Evolutionary conservation across 1,140 invertebrate genomes (phyloP).

Genomic region (Drosophila suzukii): DNA sequence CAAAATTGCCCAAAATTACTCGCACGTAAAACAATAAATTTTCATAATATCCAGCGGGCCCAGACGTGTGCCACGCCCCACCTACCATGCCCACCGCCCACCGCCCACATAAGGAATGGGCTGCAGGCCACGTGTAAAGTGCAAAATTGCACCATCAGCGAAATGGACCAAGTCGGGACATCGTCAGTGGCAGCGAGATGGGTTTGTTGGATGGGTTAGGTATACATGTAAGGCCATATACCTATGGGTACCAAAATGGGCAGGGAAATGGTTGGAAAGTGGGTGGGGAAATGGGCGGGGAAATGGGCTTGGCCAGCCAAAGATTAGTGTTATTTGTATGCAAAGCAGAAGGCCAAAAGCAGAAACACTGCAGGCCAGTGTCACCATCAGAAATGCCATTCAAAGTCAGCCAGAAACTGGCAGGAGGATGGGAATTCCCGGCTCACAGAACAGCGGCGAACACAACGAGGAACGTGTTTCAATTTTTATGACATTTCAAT

Average conservation of each 20-base stretch:
- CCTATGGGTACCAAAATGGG: conserved; percentile 5
- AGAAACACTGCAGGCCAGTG: conserved; percentile 37
- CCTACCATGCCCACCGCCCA: no score
- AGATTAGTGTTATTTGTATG: conserved; percentile 81
- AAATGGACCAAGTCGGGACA: conserved; percentile 38
- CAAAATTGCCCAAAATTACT: conserved; percentile 64
- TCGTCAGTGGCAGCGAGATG: conserved; percentile 27
- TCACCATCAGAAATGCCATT: conserved; percentile 61
- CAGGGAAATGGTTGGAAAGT: conserved; percentile 13
- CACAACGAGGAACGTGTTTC: conserved; percentile 70
- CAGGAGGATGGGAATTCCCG: neutral
- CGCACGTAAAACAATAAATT: conserved; percentile 79
- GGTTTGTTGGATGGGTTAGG: neutral
- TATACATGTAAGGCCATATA: neutral
- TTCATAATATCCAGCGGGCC: conserved; percentile 57
- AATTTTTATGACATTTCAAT: conserved; percentile 83
- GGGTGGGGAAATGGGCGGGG: conserved; percentile 11
- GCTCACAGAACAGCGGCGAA: conserved; percentile 27
- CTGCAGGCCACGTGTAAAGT: conserved; percentile 67
- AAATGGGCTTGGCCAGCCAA: conserved; percentile 44
- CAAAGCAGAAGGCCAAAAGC: conserved; percentile 75
- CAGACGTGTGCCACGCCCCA: conserved; percentile 23
- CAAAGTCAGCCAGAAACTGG: conserved; percentile 57
- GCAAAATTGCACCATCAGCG: conserved; percentile 79
- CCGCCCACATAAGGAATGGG: conserved; percentile 1